Percentiles rank a stretch among this genome's conserved stretches.
These are phyloP conservation scores for Chelonus formosanus DNA, from an alignment of 2,888 invertebrate genomes.

Conservation along the genomic window DNA sequence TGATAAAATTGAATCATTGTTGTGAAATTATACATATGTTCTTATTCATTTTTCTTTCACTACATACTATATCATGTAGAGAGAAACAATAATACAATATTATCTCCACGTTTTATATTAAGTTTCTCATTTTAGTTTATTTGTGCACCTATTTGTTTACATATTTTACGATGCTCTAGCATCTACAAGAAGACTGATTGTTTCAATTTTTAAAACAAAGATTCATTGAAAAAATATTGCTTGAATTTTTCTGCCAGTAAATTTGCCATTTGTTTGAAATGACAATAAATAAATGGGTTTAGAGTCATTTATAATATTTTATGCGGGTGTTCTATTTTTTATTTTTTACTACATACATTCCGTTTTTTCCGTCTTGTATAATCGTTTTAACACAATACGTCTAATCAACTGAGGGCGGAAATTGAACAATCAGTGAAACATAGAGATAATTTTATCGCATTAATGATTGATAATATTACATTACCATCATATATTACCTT, in stretches of 20 bases:
- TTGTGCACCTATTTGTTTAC: slow-evolving; percentile 2
- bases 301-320: background rate
- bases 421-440: slow-evolving; percentile 11
- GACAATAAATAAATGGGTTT: too few species aligned
- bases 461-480: background rate
- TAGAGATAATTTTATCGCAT: slow-evolving; percentile 2
- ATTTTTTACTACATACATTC: background rate
- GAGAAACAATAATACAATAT: slow-evolving; percentile 14
- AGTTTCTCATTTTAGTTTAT: background rate
- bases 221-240: background rate
- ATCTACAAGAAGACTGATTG: background rate
- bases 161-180: background rate
- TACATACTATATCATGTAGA: slow-evolving; percentile 6
- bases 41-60: background rate
- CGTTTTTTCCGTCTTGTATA: slow-evolving; percentile 8
- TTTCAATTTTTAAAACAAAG: too few species aligned
- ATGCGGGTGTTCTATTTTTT: slow-evolving; percentile 12
- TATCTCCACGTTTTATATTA: slow-evolving; percentile 10
- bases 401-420: slow-evolving; percentile 13
- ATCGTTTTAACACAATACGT: slow-evolving; percentile 1
- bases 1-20: too few species aligned
- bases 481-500: background rate
- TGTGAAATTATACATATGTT: too few species aligned
- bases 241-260: background rate
- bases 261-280: too few species aligned